Evolutionary conservation across 2,888 invertebrate genomes (phyloP).

Genomic region (Ormyrus nitidulus): DNA sequence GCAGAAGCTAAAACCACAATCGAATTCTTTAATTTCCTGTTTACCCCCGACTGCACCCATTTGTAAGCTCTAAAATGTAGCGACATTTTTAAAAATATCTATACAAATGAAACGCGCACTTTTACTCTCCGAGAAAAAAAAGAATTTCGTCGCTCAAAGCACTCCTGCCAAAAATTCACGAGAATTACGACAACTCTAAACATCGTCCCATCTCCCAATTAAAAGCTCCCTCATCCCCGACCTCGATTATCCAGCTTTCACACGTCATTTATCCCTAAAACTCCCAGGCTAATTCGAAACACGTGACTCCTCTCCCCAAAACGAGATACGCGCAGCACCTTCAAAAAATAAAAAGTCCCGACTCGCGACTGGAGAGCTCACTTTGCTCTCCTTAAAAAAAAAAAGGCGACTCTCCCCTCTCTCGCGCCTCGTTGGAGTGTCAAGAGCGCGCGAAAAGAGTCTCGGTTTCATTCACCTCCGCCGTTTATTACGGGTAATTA

Average conservation of each 20-base stretch:
- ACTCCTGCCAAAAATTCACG: too few relatives aligned
- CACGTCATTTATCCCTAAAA: slow-evolving; percentile 11
- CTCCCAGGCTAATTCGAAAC: slow-evolving; percentile 17
- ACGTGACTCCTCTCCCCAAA: not conserved
- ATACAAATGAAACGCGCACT: too few relatives aligned
- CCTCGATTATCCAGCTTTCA: not conserved
- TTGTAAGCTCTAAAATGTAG: too few relatives aligned
- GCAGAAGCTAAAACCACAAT: too few relatives aligned
- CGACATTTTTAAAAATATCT: too few relatives aligned
- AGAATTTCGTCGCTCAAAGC: too few relatives aligned
- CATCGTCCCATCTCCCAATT: not conserved
- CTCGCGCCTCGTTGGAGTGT: slow-evolving; percentile 23
- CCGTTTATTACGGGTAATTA: slow-evolving; percentile 43
- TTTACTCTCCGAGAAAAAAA: too few relatives aligned
- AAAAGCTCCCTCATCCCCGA: not conserved
- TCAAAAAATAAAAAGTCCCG: not conserved
- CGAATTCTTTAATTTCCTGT: too few relatives aligned
- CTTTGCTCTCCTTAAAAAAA: too few relatives aligned
- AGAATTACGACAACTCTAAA: too few relatives aligned
- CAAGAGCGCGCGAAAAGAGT: slow-evolving; percentile 33
- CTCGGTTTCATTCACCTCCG: slow-evolving; percentile 36
- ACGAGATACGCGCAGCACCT: slow-evolving; percentile 1
- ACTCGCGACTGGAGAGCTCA: not conserved
- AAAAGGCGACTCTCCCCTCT: not conserved
- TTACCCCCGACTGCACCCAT: too few relatives aligned